phyloP scores from a whole-genome alignment of 2,113 vertebrate genomes.

The Sciurus niger region DNA sequence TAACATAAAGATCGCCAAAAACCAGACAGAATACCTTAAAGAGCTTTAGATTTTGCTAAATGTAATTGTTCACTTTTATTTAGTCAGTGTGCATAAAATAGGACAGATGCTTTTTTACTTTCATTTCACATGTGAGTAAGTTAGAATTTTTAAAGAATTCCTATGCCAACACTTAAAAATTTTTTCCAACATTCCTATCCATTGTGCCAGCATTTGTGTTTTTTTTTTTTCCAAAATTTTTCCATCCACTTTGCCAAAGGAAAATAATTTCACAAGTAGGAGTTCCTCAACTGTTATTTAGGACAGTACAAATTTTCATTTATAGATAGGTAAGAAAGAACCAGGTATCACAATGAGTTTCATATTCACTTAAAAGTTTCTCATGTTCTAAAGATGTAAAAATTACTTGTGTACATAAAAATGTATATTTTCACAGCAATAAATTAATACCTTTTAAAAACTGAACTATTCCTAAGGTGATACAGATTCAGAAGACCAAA shows the following conservation, averaged over 20 bases:
- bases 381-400: slow-evolving; percentile 50
- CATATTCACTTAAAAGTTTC: slow-evolving; percentile 55
- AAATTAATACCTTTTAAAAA: slow-evolving; percentile 59
- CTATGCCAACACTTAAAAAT: slow-evolving; percentile 87
- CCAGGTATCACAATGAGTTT: slow-evolving; percentile 37
- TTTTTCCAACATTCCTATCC: slow-evolving; percentile 89
- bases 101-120: slow-evolving; percentile 89
- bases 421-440: not conserved
- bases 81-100: slow-evolving; percentile 86
- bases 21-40: slow-evolving; percentile 83
- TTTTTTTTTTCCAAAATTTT: slow-evolving; percentile 87
- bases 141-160: slow-evolving; percentile 89
- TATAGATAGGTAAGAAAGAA: slow-evolving; percentile 82
- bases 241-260: slow-evolving; percentile 89
- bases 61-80: slow-evolving; percentile 88
- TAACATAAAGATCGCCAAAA: slow-evolving; percentile 85
- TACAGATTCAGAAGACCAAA: slow-evolving; percentile 63
- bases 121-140: slow-evolving; percentile 88
- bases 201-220: slow-evolving; percentile 87
- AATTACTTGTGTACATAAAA: slow-evolving; percentile 60
- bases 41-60: slow-evolving; percentile 84
- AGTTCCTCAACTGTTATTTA: slow-evolving; percentile 85
- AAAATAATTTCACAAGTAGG: slow-evolving; percentile 89
- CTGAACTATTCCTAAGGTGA: slow-evolving; percentile 15
- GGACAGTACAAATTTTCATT: slow-evolving; percentile 82